Percentiles rank a stretch among this genome's conserved stretches.
Evolutionary conservation across 2,797 vertebrate species (phyloP).

Genomic region (Cottoperca gobio): DNA sequence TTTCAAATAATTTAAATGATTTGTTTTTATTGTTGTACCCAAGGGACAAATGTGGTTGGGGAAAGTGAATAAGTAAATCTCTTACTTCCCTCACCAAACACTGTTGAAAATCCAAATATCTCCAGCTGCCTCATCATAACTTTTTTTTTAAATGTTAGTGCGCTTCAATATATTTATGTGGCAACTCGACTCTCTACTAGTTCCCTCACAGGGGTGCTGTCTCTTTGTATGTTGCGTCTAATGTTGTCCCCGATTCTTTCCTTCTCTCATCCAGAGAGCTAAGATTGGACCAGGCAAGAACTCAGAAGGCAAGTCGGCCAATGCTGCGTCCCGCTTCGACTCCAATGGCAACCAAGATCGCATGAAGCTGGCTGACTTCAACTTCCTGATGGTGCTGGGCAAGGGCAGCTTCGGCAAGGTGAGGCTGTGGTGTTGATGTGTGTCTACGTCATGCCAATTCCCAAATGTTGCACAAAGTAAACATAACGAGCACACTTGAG

Average conservation of each 20-base stretch:
- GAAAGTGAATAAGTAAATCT: neutral
- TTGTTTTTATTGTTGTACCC: neutral
- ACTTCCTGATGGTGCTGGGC: conserved; percentile 98
- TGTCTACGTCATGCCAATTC: neutral
- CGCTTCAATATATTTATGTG: neutral
- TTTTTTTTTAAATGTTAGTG: neutral
- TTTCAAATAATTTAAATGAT: neutral
- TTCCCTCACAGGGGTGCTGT: neutral
- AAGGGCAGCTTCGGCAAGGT: conserved; percentile 99
- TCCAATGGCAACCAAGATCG: conserved; percentile 95
- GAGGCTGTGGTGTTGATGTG: neutral
- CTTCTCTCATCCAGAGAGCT: conserved; percentile 86
- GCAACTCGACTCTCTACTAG: neutral
- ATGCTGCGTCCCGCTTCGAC: conserved; percentile 91
- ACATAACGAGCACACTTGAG: no score
- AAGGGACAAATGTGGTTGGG: neutral
- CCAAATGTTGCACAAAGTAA: neutral
- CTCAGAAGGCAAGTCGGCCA: conserved; percentile 87
- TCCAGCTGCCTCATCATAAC: neutral
- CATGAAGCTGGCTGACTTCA: conserved; percentile 96
- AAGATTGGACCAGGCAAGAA: conserved; percentile 92
- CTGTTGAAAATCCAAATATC: neutral
- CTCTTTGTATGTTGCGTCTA: conserved; percentile 1
- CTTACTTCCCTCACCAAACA: neutral
- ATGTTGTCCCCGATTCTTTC: neutral